Conservation (phyloP, 2,888 invertebrate genomes). For the Oligia latruncula region DNA sequence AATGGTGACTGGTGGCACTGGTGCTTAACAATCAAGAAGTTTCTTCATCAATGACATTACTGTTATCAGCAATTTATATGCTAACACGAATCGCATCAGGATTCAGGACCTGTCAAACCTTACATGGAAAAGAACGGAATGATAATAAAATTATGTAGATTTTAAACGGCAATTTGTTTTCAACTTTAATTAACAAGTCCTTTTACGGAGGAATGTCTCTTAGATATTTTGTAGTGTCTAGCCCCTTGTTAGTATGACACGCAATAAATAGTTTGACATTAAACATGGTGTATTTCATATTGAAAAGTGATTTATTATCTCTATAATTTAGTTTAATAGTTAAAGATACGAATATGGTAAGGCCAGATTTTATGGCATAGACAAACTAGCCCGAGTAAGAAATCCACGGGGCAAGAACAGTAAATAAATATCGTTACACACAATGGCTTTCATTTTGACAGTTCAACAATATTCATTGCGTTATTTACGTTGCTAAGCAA, state of each 20-base stretch:
- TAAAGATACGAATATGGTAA: neutral
- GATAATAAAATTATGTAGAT: constrained; percentile 52
- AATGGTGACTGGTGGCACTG: neutral
- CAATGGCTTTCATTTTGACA: neutral
- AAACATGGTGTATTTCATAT: constrained; percentile 3
- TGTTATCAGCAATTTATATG: constrained; percentile 33
- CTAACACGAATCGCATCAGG: constrained; percentile 23
- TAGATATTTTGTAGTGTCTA: constrained; percentile 21
- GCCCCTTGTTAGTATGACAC: neutral
- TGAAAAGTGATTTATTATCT: constrained; percentile 2
- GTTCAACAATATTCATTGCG: no score
- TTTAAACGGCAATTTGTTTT: constrained; percentile 41
- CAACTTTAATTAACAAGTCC: constrained; percentile 39
- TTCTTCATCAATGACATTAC: constrained; percentile 28
- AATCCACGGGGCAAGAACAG: neutral
- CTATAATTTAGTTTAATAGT: neutral
- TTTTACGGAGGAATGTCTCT: constrained; percentile 6
- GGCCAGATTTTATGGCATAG: neutral
- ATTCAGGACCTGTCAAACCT: constrained; percentile 9
- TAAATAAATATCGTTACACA: no score
- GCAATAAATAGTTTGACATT: constrained; percentile 39
- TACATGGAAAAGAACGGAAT: constrained; percentile 10
- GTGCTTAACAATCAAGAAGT: neutral
- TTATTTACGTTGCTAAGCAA: no score
- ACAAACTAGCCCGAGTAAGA: neutral